Conservation (phyloP, 2,113 vertebrate genomes). For the Cyanocitta stelleri region DNA sequence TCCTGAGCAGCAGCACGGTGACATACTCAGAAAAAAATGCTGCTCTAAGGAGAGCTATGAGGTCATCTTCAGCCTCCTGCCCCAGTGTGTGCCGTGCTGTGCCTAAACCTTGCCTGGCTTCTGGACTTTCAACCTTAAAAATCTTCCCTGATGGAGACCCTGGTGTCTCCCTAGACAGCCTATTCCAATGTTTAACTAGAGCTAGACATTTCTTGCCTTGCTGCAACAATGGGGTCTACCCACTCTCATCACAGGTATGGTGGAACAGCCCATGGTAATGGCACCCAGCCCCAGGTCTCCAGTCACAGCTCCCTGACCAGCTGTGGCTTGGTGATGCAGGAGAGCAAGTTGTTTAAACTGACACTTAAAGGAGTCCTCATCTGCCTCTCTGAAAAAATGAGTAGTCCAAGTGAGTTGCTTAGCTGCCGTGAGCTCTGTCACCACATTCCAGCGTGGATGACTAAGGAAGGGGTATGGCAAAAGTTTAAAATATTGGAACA, state of each 20-base stretch:
- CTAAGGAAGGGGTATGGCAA: not conserved
- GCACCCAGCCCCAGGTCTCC: rapidly evolving
- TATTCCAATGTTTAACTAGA: not conserved
- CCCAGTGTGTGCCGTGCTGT: not conserved
- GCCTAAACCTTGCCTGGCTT: not conserved
- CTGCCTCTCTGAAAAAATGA: not conserved
- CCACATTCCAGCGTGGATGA: not conserved
- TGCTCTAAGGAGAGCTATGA: not conserved
- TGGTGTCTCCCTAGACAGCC: not conserved
- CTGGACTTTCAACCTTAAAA: not conserved
- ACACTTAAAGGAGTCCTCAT: not conserved
- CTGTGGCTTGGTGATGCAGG: rapidly evolving
- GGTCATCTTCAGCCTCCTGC: not conserved
- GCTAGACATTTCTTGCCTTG: not conserved
- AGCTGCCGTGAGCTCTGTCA: not conserved
- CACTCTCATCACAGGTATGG: not conserved
- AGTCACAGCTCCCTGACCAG: not conserved
- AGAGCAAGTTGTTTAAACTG: not conserved
- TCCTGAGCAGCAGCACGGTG: not conserved
- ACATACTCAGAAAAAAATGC: not conserved
- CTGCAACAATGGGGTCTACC: not conserved
- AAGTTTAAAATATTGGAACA: not conserved
- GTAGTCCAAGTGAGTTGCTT: not conserved
- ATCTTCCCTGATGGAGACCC: not conserved
- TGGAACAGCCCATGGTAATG: rapidly evolving